phyloP scores from a whole-genome alignment of 2,888 invertebrate species.

The Philonicus albiceps region DNA sequence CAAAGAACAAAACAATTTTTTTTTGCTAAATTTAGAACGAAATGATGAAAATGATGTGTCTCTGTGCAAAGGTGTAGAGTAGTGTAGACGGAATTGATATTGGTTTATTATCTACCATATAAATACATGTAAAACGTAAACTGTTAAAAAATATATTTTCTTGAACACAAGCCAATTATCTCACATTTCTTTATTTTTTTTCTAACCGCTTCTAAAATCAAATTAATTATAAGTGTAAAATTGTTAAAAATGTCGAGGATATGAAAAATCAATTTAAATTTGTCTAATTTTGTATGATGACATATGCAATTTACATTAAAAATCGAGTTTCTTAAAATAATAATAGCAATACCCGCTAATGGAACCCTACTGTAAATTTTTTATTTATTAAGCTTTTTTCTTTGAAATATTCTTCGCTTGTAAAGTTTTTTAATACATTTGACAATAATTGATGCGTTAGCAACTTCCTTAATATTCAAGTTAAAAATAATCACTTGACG shows the following conservation, averaged over 20 bases:
- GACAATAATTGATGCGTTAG: neutral
- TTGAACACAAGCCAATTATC: neutral
- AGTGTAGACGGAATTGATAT: neutral
- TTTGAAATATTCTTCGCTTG: neutral
- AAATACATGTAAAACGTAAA: neutral
- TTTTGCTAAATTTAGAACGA: neutral
- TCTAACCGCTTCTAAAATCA: too few relatives aligned
- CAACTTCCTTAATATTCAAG: neutral
- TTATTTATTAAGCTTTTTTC: neutral
- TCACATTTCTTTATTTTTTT: too few relatives aligned
- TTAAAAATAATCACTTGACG: slow-evolving; percentile 1
- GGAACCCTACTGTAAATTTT: neutral
- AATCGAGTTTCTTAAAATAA: too few relatives aligned
- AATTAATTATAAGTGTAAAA: too few relatives aligned
- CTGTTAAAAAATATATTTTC: neutral
- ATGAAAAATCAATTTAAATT: too few relatives aligned
- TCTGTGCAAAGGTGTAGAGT: neutral
- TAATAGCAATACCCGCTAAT: neutral
- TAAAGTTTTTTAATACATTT: neutral
- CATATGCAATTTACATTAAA: too few relatives aligned
- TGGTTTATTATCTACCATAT: neutral
- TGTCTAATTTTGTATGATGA: too few relatives aligned
- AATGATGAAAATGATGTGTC: neutral
- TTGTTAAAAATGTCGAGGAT: too few relatives aligned
- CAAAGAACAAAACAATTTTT: neutral